phyloP scores from a whole-genome alignment of 2,797 vertebrate genomes.

The Petrocephalus sullivani region DNA sequence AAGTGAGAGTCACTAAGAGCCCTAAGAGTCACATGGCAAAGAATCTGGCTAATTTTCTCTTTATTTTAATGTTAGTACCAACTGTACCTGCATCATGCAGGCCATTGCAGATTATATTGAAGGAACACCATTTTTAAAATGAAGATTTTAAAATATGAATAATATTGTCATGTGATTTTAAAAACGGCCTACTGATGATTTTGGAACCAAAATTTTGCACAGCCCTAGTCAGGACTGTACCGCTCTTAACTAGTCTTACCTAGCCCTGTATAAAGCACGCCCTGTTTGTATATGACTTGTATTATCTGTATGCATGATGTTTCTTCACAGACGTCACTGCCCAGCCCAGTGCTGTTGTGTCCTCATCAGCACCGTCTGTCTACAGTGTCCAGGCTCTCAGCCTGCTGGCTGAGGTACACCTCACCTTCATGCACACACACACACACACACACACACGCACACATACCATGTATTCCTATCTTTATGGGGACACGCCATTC shows the following conservation, averaged over 20 bases:
- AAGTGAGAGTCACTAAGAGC: not conserved
- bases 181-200: not conserved
- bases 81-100: not conserved
- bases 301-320: not conserved
- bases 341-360: slow-evolving; percentile 79
- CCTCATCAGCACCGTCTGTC: slow-evolving; percentile 84
- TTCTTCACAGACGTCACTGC: slow-evolving; percentile 60
- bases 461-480: no score
- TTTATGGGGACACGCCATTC: no score
- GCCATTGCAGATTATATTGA: not conserved
- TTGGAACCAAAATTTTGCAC: not conserved
- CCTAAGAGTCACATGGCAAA: not conserved
- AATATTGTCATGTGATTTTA: not conserved
- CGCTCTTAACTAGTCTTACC: not conserved
- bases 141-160: not conserved
- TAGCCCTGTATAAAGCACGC: not conserved
- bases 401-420: slow-evolving; percentile 83
- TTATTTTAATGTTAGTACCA: not conserved
- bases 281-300: not conserved
- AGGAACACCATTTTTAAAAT: not conserved
- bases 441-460: no score
- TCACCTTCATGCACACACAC: not conserved
- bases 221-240: not conserved
- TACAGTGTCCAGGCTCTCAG: slow-evolving; percentile 95
- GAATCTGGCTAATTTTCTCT: not conserved